phyloP scores from a whole-genome alignment of 2,888 invertebrate genomes.

The Argyresthia albistria region DNA sequence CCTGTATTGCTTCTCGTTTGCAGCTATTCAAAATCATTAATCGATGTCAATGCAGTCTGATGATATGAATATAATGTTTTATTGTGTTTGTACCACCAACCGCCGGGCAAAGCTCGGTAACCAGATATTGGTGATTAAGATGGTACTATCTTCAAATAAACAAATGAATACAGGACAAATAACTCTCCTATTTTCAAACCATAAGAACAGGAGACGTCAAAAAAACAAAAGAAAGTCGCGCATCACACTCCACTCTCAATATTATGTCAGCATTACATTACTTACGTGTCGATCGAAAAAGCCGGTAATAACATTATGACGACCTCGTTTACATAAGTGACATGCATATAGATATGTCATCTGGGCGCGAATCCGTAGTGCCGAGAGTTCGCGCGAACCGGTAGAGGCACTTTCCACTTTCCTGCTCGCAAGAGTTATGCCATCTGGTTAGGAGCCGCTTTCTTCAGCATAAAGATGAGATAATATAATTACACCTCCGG shows the following conservation, averaged over 20 bases:
- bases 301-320: neutral
- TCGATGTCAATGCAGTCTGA: no score
- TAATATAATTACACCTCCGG: conserved; percentile 21
- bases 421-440: conserved; percentile 37
- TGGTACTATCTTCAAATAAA: no score
- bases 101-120: no score
- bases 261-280: neutral
- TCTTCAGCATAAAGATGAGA: conserved; percentile 46
- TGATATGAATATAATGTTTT: no score
- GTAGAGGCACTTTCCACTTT: conserved; percentile 58
- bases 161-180: no score
- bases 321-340: conserved; percentile 23
- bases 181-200: no score
- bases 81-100: no score
- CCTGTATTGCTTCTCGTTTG: no score
- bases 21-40: no score
- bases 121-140: no score
- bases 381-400: conserved; percentile 25
- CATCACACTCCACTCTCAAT: neutral
- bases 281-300: no score
- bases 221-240: neutral
- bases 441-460: conserved; percentile 57
- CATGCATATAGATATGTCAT: neutral
- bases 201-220: no score
- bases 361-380: conserved; percentile 9